These are phyloP conservation scores for Poecilia latipinna DNA, from an alignment of 2,113 vertebrate genomes.

Conservation along the genomic window DNA sequence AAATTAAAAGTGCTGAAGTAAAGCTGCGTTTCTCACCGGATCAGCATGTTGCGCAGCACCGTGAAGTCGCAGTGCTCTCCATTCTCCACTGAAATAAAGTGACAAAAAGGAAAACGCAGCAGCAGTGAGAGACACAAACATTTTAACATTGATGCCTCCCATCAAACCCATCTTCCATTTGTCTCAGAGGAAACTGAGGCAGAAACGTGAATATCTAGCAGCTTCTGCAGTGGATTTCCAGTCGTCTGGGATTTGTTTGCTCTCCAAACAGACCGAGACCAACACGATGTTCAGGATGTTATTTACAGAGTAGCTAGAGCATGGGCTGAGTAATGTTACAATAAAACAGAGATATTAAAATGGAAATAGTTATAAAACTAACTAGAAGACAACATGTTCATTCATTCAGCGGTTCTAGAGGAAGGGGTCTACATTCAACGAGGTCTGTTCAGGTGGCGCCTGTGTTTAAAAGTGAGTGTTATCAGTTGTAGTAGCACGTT, in stretches of 20 bases:
- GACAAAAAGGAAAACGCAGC: slow-evolving; percentile 12
- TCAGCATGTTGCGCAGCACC: slow-evolving; percentile 84
- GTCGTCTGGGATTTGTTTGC: neutral
- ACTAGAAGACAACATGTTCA: slow-evolving; percentile 4
- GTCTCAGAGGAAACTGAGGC: neutral
- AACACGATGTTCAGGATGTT: slow-evolving; percentile 9
- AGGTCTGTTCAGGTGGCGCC: neutral
- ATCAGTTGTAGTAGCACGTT: neutral
- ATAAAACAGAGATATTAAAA: neutral
- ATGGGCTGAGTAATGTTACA: neutral
- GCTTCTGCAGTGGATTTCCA: neutral
- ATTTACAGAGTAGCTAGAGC: slow-evolving; percentile 8
- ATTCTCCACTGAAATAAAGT: slow-evolving; percentile 81
- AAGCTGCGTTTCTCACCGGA: slow-evolving; percentile 71
- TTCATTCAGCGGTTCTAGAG: slow-evolving; percentile 21
- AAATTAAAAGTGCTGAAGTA: neutral
- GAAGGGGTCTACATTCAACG: neutral
- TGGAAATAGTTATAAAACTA: neutral
- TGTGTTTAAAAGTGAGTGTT: neutral
- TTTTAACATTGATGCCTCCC: neutral
- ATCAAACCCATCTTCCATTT: neutral
- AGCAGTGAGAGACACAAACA: neutral
- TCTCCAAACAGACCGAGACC: slow-evolving; percentile 18
- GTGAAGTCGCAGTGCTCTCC: slow-evolving; percentile 87
- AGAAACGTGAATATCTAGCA: neutral